Conservation (phyloP, 2,113 vertebrate genomes). For the Dasypus novemcinctus region DNA sequence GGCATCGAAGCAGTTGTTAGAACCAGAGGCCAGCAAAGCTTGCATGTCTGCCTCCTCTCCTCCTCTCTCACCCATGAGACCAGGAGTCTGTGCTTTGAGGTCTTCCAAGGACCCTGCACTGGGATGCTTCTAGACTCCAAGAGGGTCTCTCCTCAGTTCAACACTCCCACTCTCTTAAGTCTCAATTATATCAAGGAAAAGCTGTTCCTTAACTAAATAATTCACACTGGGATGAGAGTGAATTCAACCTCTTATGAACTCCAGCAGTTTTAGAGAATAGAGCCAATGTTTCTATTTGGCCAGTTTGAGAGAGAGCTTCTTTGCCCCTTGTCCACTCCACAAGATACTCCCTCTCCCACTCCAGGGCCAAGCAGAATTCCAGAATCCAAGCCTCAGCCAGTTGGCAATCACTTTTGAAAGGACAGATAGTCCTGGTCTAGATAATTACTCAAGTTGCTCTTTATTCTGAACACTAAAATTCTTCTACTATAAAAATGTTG, state of each 20-base stretch:
- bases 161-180: not conserved
- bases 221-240: not conserved
- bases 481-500: constrained; percentile 32
- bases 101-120: not conserved
- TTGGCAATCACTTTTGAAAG: not conserved
- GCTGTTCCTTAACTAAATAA: not conserved
- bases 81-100: constrained; percentile 12
- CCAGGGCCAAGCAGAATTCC: not conserved
- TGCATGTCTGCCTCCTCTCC: constrained; percentile 21
- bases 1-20: constrained; percentile 32
- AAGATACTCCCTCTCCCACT: not conserved
- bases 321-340: not conserved
- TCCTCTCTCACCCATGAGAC: not conserved
- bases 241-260: not conserved
- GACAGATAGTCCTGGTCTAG: not conserved
- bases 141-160: not conserved
- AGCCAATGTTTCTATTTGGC: not conserved
- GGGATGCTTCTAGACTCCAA: not conserved
- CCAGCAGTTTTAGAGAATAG: not conserved
- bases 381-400: not conserved
- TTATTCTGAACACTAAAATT: constrained; percentile 33
- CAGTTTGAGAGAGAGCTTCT: not conserved
- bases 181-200: not conserved
- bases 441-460: not conserved
- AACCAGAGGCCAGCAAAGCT: constrained; percentile 48